Base-by-base conservation (phyloP, 2,113 vertebrate genomes). In the Aphyosemion australe region DNA sequence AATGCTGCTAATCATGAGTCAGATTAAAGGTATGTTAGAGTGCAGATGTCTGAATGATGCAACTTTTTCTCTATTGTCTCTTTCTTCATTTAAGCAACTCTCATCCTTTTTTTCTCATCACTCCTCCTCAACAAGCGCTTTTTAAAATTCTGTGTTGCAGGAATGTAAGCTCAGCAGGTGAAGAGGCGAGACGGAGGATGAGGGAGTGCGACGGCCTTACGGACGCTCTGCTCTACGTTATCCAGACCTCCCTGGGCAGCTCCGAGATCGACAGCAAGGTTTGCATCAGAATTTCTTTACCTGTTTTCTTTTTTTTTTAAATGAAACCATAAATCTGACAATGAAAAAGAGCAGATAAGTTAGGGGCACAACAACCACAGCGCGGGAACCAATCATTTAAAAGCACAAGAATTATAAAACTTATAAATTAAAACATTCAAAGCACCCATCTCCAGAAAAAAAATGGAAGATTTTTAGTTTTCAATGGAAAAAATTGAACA, bases 221-320 rank as follows among this genome's bases (percentile, higher is more conserved):
- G 1, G 97, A 99, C 8, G 95, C 97, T 26, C 93, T 99, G 91
- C 94, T 99, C 60, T 97, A 95, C 43, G 96, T 99, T 90, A 97
- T 98, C 87, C 97, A 99, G 94, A 96, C 95, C 74, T 95, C 97
- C 54, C 94, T 99, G 74, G 97, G 97, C 78, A 98, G 95, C 93
- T 96, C 91, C 66, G 97, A 98, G 93, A 99, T 99, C 88, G 97
- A 99, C 92, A 98, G 97, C 95, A 99, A 99, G 97, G 97, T 99
- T 82, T 93, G 71, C 57, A 59, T 46, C 32, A 61, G 42, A 42
- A 42, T 37, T 37, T 8, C 34, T 37, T 5, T 37, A 5, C 9
- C 9, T 8, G 0, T 0, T 21, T 61, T 64, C 34, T 48, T 13
- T 37, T 45, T 56, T 15, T 65, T 65, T 73, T 12, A 65, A 39